These are phyloP conservation scores for Drosophila nigrodunni DNA, from an alignment of 1,140 invertebrate genomes.

Conservation along the genomic window DNA sequence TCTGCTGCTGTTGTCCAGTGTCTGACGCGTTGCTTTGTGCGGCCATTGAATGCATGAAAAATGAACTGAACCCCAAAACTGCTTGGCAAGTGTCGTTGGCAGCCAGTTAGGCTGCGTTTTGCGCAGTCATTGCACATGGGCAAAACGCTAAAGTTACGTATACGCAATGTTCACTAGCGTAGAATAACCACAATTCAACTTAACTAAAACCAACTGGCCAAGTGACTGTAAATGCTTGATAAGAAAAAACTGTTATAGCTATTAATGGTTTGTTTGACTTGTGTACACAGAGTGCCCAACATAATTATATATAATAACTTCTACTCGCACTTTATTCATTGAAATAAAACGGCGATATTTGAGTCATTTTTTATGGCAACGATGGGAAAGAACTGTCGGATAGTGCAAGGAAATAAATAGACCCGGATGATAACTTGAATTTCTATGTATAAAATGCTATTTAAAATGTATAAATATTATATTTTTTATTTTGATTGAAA, in stretches of 20 bases:
- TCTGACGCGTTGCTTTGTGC: constrained; percentile 52
- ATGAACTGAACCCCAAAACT: constrained; percentile 63
- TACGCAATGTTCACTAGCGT: constrained; percentile 54
- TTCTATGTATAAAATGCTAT: neutral
- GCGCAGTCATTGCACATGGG: constrained; percentile 59
- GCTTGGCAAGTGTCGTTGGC: constrained; percentile 68
- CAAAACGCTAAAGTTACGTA: constrained; percentile 44
- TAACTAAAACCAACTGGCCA: constrained; percentile 38
- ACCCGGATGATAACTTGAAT: too few species aligned
- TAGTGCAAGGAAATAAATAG: neutral
- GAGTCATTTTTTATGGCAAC: neutral
- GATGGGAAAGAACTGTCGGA: neutral
- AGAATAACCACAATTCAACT: constrained; percentile 13
- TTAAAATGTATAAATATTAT: constrained; percentile 1
- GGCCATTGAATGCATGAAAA: constrained; percentile 77
- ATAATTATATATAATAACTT: constrained; percentile 24
- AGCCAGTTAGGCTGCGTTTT: constrained; percentile 73
- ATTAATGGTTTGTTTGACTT: constrained; percentile 51
- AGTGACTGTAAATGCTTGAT: constrained; percentile 72
- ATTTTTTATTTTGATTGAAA: neutral
- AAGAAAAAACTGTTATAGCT: constrained; percentile 40
- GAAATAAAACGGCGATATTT: neutral
- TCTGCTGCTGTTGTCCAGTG: constrained; percentile 45
- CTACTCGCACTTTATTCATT: constrained; percentile 8
- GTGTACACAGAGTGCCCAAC: constrained; percentile 10